Evolutionary conservation across 2,113 vertebrate genomes (phyloP), one percentile per base, ranked within the genome.

Genomic region (Nesoenas mayeri): DNA sequence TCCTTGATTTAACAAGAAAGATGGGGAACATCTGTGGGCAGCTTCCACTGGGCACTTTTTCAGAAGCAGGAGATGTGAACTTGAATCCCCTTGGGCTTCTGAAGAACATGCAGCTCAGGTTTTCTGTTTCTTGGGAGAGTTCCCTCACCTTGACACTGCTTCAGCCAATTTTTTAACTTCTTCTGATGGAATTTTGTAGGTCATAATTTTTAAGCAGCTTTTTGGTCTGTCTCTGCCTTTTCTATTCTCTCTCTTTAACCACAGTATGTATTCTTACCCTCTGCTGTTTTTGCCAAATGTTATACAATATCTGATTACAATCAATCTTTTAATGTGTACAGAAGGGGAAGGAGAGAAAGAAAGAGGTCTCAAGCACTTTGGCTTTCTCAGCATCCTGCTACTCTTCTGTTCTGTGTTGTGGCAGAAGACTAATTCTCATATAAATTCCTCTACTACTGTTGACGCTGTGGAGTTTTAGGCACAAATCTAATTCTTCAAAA

Each of bases 11-110:
- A 80, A 91, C 75, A 84, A 73, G 87, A 78, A 78, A 89, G 79
- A 88, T 86, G 88, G 60, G 38, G 64, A 97, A 90, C 92, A 96
- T 74, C 42, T 92, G 94, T 60, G 36, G 58, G 53, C 69, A 91
- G 29, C 88, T 80, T 80, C 40, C 62, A 85, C 40, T 4, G 25
- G 36, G 40, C 28, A n/a, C 34, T 40, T 61, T 72, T 83, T 73
- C 2, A 1, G 60, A 77, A 89, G 77, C 28, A 70, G 24, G 18
- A 89, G 42, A 81, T 32, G 14, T 1, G n/a, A 88, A 67, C 31
- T 40, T 32, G 10, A 66, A 48, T 56, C 15, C 48, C 12, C 26
- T 65, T 1, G 1, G 44, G 40, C 51, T 93, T 66, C 54, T 75
- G 65, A 75, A 89, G 38, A 53, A 67, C 32, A 28, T 44, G 31